Evolutionary conservation across 23 tunicate species (phyloP), one percentile per base, ranked within the genome.

Genomic region (Ascidia mentula): DNA sequence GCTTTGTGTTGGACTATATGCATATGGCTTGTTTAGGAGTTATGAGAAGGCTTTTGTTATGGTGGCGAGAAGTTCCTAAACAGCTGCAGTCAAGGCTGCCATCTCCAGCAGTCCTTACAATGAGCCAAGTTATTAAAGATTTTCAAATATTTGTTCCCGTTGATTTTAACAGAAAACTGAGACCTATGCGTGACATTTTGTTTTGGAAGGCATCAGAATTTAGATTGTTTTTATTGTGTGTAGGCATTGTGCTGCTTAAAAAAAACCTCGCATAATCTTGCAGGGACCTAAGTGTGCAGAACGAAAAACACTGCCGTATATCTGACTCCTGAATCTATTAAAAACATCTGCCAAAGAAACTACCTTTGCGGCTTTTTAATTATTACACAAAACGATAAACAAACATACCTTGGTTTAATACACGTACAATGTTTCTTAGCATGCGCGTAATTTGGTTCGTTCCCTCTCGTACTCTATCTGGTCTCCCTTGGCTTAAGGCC

Each of bases 21-120:
- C 90, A 86, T 40, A 30, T 86, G 40, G n/a, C 61, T 4, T 86
- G 90, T 40, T 75, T 86, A 32, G 90, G 90, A 6, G 90, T 73
- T 32, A 86, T 59, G 80, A 86, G 79, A 37, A 71, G 80, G 15
- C 34, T 86, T 8, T 39, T 86, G 38, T 28, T 38, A 9, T 79
- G 84, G 84, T 86, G 90, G 90, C 79, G 79, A 59, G 84, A 84
- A 6, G 90, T 86, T 6, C 70, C 39, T 15, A 77, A 45, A 35
- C 81, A 77, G 32, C 81, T 45, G 4, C 31, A 32, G 15, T 69
- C 70, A 1, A 45, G 39, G 32, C 1, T 45, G 30, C 31, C 81
- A 32, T 32, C 70, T 8, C 20, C 33, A 34, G 70, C 81, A 15
- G 46, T 77, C 22, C 17, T 6, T 22, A 33, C 20, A 46, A 32